A percentile compares a stretch with the other conserved stretches of the same genome.
Conservation (phyloP, 2,797 vertebrate genomes). For the Platalea minor region DNA sequence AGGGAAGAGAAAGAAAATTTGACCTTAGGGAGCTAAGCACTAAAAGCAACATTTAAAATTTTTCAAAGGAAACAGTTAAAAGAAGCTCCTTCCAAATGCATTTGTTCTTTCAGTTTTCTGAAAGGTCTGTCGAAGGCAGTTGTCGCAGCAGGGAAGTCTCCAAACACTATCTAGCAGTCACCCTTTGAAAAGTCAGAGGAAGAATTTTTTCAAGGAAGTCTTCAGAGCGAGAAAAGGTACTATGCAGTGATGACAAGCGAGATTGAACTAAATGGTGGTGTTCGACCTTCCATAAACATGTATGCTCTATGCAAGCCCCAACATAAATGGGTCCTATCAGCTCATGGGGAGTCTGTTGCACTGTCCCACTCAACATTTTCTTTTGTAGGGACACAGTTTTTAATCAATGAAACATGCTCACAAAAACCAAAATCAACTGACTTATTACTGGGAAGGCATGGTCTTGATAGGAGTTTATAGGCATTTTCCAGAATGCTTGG, state of each 20-base stretch:
- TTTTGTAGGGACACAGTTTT: neutral
- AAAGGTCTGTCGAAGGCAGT: neutral
- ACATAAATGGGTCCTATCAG: neutral
- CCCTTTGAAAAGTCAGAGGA: neutral
- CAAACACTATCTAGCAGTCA: neutral
- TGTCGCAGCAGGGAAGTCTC: neutral
- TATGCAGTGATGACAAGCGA: neutral
- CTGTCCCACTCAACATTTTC: neutral
- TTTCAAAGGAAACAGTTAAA: neutral
- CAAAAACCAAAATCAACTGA: neutral
- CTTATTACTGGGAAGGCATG: neutral
- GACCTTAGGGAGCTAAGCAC: neutral
- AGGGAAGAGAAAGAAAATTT: neutral
- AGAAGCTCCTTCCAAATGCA: neutral
- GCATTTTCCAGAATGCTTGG: neutral
- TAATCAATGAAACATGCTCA: neutral
- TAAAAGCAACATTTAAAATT: neutral
- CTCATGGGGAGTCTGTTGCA: neutral
- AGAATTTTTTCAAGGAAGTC: neutral
- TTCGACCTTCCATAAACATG: neutral
- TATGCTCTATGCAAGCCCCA: neutral
- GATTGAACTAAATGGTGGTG: neutral
- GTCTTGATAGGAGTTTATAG: neutral
- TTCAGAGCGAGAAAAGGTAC: neutral
- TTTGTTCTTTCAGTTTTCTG: neutral